Evolutionary conservation across 2,888 invertebrate species (phyloP), one percentile per base, ranked within the genome.

Genomic region (Corythucha ciliata): DNA sequence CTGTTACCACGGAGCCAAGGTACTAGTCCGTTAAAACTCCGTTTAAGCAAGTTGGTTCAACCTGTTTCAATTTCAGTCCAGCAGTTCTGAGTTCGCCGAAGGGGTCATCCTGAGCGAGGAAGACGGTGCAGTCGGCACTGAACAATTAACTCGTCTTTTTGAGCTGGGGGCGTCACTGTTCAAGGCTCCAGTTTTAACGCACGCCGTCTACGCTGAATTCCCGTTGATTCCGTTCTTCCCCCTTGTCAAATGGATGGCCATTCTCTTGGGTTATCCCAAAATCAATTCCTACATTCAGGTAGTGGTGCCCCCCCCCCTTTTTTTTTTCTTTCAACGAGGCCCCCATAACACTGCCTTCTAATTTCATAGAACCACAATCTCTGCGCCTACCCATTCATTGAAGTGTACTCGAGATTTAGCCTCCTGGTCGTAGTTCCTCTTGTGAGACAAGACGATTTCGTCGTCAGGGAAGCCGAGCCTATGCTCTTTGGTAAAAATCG

Each of bases 361-460:
- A 5, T 22, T 40, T 32, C 37, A 7, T 24, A 60, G 60, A 52
- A 53, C 22, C 47, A 55, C 34, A 55, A 44, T 29, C 44, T 60
- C 24, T 59, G 60, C 47, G 60, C 56, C 2, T 60, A 58, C 29
- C 60, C 60, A 12, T 54, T 60, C 8, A 36, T 60, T 22, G 60
- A 60, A 42, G 42, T 60, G 3, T 59, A 56, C 39, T 52, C 53
- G 8, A 44, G 50, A 21, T 36, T 33, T 12, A 52, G 46, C 10
- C 16, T 59, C 6, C 50, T 42, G 24, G 40, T 59, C 14, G 22
- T 60, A 14, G 58, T 57, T 32, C 60, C 60, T 7, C 33, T 60
- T 25, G 50, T 54, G 40, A 51, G 46, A 7, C 60, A 60, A 46
- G 58, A 60, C 45, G 53, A 54, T 16, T 60, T 59, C 47, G 60